Evolutionary conservation across 2,888 invertebrate genomes (phyloP).

Genomic region (Drosophila neonasuta): DNA sequence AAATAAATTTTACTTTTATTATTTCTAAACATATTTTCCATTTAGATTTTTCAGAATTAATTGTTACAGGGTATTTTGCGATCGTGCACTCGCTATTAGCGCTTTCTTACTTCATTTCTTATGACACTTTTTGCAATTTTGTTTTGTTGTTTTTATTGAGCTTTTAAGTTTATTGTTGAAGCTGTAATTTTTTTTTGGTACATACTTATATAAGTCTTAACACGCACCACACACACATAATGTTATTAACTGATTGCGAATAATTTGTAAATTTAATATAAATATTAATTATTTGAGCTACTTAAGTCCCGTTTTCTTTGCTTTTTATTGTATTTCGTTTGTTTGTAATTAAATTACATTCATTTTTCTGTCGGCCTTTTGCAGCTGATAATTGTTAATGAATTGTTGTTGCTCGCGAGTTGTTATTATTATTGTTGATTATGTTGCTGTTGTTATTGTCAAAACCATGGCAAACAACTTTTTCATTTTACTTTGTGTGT

Average conservation of each 20-base stretch:
- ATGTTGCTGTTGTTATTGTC: conserved; percentile 37
- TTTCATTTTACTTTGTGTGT: conserved; percentile 23
- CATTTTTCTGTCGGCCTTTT: conserved; percentile 36
- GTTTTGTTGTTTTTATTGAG: conserved; percentile 42
- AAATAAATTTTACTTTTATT: too few species aligned
- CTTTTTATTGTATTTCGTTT: not conserved
- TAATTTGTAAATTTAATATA: conserved; percentile 1
- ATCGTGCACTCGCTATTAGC: conserved; percentile 6
- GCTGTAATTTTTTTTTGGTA: conserved; percentile 30
- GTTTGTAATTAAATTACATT: conserved; percentile 11
- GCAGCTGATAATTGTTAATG: conserved; percentile 65
- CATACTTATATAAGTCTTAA: conserved; percentile 12
- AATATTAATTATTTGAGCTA: conserved; percentile 5
- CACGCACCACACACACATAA: conserved; percentile 15
- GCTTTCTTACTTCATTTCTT: conserved; percentile 29
- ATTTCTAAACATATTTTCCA: too few species aligned
- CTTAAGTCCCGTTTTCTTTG: not conserved
- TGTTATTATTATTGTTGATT: conserved; percentile 31
- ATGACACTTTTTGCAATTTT: conserved; percentile 33
- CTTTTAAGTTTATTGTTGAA: conserved; percentile 29
- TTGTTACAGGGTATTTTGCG: conserved; percentile 14
- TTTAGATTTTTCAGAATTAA: not conserved
- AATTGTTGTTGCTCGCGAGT: conserved; percentile 29
- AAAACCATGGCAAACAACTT: conserved; percentile 68
- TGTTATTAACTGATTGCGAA: conserved; percentile 8